Base-by-base conservation (phyloP, 2,113 vertebrate species). In the Sakesphorus luctuosus region DNA sequence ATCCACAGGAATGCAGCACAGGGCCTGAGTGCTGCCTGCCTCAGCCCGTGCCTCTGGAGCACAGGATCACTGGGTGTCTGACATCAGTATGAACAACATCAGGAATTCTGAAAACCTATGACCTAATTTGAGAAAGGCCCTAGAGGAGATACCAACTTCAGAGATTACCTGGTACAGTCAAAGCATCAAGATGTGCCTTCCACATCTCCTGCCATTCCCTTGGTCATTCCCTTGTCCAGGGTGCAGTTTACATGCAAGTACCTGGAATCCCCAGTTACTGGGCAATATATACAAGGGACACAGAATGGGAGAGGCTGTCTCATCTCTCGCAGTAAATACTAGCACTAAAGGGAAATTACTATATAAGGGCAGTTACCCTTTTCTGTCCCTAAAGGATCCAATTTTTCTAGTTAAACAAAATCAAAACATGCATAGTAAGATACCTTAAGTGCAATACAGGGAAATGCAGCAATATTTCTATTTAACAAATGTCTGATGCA, bases 231-330 rank as follows among this genome's bases (percentile, higher is more conserved):
- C 21, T 38, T 24, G 13, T 36, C 26, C 75, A 7, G 2, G 5
- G 35, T 0, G 0, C 8, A 53, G 38, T 8, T 40, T 14, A 36
- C 6, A 13, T 5, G 17, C 11, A 59, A 71, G 26, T 26, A 18
- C 38, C 58, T 62, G 62, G 28, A 89, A 84, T 7, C 12, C 25
- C 36, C 36, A 81, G 31, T 20, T 43, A 38, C 58, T 11, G 46
- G 26, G 33, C 38, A 77, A 67, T 33, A 47, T 4, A 38, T 24
- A 31, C 36, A 52, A 6, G 7, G 84, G 75, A 59, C 56, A 61
- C 11, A 40, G 19, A 50, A 31, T 2, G 15, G 76, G 46, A 86
- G 7, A 67, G 3, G 13, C n/a, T 25, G 10, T 44, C 80, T 91
- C 47, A 63, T 29, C 55, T 62, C 82, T n/a, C 52, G n/a, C 50